phyloP scores from a whole-genome alignment of 2,888 invertebrate genomes.

The Halictus ligatus region DNA sequence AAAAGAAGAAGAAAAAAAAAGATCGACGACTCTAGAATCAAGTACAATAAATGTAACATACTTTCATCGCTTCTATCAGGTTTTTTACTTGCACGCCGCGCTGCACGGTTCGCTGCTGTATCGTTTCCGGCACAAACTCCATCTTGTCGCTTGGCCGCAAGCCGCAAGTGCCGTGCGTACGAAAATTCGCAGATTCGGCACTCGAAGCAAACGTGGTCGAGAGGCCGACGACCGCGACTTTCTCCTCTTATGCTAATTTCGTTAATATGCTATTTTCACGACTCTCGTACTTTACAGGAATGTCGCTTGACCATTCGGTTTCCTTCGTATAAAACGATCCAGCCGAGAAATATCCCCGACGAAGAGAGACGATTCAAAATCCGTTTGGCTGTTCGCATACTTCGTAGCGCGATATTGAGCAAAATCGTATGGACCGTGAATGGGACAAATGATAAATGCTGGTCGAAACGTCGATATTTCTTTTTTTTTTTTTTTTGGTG shows the following conservation, averaged over 20 bases:
- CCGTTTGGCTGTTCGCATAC: not conserved
- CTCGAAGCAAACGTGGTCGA: conserved; percentile 64
- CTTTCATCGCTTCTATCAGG: not conserved
- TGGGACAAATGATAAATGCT: not conserved
- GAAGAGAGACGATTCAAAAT: conserved; percentile 40
- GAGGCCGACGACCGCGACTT: conserved; percentile 81
- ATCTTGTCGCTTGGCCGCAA: conserved; percentile 27
- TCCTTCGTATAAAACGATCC: conserved; percentile 42
- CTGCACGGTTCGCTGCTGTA: not conserved
- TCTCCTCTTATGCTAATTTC: conserved; percentile 83
- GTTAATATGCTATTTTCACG: conserved; percentile 80
- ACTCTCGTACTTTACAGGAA: conserved; percentile 60
- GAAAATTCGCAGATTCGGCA: conserved; percentile 71
- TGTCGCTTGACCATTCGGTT: conserved; percentile 51
- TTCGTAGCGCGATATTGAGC: conserved; percentile 26
- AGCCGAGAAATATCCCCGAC: conserved; percentile 28
- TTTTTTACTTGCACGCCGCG: not conserved
- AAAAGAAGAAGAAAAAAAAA: no score
- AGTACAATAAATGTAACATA: not conserved
- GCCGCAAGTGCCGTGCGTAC: conserved; percentile 53
- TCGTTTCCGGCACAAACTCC: conserved; percentile 15
- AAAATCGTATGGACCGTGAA: conserved; percentile 28
- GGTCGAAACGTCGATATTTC: not conserved
- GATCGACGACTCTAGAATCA: not conserved
- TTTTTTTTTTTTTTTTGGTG: not conserved